These are phyloP conservation scores for Pempheris klunzingeri DNA, from an alignment of 2,797 vertebrate species.

Conservation along the genomic window DNA sequence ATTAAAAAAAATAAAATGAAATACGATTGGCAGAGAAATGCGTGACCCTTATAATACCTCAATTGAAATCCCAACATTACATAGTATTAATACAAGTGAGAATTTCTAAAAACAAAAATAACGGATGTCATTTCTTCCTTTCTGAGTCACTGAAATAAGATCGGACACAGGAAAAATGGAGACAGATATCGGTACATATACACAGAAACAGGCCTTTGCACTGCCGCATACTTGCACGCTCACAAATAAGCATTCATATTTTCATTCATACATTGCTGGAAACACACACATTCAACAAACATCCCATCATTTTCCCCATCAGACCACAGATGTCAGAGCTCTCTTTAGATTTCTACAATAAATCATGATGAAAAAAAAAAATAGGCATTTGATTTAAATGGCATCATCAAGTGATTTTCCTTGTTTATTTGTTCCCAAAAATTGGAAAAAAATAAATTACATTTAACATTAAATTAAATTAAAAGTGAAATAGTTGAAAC, in stretches of 20 bases:
- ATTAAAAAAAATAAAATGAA: slow-evolving; percentile 55
- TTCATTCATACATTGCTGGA: slow-evolving; percentile 56
- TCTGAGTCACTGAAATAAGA: slow-evolving; percentile 72
- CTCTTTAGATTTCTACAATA: slow-evolving; percentile 66
- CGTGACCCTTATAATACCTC: slow-evolving; percentile 77
- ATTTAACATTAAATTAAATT: slow-evolving; percentile 86
- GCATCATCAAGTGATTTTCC: slow-evolving; percentile 71
- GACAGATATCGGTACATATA: slow-evolving; percentile 66
- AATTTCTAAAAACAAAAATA: slow-evolving; percentile 68
- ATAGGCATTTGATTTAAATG: slow-evolving; percentile 79
- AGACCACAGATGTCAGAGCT: slow-evolving; percentile 63
- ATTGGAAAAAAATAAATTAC: slow-evolving; percentile 83
- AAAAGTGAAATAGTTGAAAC: slow-evolving; percentile 81
- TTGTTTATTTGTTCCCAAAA: slow-evolving; percentile 82
- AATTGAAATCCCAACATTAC: slow-evolving; percentile 78
- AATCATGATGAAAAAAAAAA: slow-evolving; percentile 43
- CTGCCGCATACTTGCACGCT: slow-evolving; percentile 59
- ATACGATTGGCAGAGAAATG: slow-evolving; percentile 74
- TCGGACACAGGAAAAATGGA: slow-evolving; percentile 59
- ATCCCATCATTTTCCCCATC: slow-evolving; percentile 46
- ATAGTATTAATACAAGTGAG: slow-evolving; percentile 74
- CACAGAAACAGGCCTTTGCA: slow-evolving; percentile 70
- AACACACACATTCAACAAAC: slow-evolving; percentile 60
- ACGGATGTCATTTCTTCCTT: slow-evolving; percentile 66
- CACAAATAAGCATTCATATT: slow-evolving; percentile 69